phyloP scores from a whole-genome alignment of 2,113 vertebrate species.

The Xenopus borealis region DNA sequence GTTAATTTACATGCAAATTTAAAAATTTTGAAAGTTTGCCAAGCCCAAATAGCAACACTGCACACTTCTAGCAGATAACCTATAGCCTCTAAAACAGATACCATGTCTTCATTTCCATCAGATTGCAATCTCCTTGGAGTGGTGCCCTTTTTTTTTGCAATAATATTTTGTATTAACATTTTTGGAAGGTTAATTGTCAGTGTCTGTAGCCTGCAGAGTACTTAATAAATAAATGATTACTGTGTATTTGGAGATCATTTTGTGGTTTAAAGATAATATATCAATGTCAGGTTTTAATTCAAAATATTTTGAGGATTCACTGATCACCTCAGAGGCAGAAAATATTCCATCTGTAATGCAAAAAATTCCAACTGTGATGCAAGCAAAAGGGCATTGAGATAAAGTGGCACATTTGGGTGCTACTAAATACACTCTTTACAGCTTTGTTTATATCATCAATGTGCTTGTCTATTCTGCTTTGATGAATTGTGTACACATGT shows the following conservation, averaged over 20 bases:
- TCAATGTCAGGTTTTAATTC: conserved; percentile 29
- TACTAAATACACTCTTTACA: too few species aligned
- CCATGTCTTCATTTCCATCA: conserved; percentile 1
- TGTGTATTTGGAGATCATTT: conserved; percentile 36
- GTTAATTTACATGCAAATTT: conserved; percentile 45
- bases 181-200: conserved; percentile 42
- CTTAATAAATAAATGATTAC: conserved; percentile 40
- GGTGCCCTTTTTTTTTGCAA: background rate
- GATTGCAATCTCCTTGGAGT: conserved; percentile 34
- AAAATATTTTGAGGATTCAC: conserved; percentile 12
- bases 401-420: too few species aligned
- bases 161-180: conserved; percentile 24
- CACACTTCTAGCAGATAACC: conserved; percentile 14
- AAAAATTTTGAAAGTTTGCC: conserved; percentile 30
- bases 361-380: too few species aligned
- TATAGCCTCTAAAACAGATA: conserved; percentile 27
- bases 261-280: conserved; percentile 33
- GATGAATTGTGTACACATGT: too few species aligned
- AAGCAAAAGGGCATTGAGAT: too few species aligned
- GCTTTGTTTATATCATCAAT: too few species aligned
- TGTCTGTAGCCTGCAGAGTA: conserved; percentile 29
- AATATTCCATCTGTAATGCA: too few species aligned
- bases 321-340: too few species aligned
- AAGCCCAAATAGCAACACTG: conserved; percentile 23
- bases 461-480: too few species aligned